phyloP scores from a whole-genome alignment of 2,113 vertebrate species.

The Martes martes region DNA sequence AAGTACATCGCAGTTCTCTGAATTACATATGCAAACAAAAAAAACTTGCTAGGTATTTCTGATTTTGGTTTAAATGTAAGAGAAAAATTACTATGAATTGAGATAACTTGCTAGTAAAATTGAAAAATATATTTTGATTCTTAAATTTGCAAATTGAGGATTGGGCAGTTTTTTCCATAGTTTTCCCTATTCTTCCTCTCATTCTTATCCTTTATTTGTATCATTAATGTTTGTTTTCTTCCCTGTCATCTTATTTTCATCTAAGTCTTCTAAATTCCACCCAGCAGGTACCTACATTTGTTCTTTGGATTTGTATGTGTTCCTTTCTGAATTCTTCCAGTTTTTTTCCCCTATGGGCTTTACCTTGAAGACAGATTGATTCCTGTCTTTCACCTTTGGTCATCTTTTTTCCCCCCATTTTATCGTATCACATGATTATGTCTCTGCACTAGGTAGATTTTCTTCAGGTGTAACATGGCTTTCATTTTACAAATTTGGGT shows the following conservation, averaged over 20 bases:
- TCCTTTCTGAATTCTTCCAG: slow-evolving; percentile 3
- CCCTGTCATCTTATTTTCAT: neutral
- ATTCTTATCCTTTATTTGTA: neutral
- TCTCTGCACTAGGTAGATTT: neutral
- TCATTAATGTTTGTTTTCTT: neutral
- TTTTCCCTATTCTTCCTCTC: neutral
- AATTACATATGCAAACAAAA: neutral
- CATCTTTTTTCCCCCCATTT: neutral
- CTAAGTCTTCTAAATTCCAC: neutral
- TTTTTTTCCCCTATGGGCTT: neutral
- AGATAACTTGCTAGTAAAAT: neutral
- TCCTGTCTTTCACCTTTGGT: neutral
- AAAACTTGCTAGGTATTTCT: neutral
- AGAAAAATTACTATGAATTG: neutral
- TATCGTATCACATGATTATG: neutral
- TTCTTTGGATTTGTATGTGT: neutral
- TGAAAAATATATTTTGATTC: slow-evolving; percentile 1
- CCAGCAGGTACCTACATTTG: neutral
- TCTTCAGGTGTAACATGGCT: neutral
- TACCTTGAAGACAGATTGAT: neutral
- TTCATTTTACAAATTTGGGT: neutral
- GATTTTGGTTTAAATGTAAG: slow-evolving; percentile 16
- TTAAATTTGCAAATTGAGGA: slow-evolving; percentile 30
- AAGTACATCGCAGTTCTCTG: neutral
- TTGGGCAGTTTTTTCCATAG: neutral